Evolutionary conservation across 2,113 vertebrate species (phyloP).

Genomic region (Prolemur simus): DNA sequence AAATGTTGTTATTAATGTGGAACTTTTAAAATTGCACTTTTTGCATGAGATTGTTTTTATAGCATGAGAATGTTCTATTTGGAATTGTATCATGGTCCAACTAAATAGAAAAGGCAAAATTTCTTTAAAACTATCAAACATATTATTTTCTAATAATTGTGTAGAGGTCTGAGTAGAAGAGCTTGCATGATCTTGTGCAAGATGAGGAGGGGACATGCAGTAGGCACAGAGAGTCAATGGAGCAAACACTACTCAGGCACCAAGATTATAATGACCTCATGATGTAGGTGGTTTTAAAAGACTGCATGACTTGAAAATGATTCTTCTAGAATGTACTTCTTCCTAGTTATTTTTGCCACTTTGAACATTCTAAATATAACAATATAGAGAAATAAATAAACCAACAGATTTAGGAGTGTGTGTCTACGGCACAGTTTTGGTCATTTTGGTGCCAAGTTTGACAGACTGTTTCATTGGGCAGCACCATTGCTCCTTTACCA

Average conservation of each 20-base stretch:
- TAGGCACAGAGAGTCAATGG: neutral
- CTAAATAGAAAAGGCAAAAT: conserved; percentile 46
- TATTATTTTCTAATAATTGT: neutral
- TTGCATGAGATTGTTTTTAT: conserved; percentile 70
- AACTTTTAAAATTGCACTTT: conserved; percentile 59
- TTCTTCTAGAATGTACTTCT: conserved; percentile 24
- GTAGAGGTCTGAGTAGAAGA: neutral
- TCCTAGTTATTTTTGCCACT: neutral
- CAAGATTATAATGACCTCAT: neutral
- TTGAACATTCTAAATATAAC: neutral
- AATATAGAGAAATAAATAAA: neutral
- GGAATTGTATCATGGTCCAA: conserved; percentile 44
- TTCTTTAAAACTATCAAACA: conserved; percentile 42
- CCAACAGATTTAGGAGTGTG: neutral
- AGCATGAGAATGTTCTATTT: conserved; percentile 70
- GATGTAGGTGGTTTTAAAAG: neutral
- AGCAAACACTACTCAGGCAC: neutral
- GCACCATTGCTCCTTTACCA: neutral
- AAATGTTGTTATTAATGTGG: conserved; percentile 44
- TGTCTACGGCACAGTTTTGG: neutral
- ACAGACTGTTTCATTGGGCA: neutral
- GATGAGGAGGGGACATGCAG: neutral
- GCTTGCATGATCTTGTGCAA: neutral
- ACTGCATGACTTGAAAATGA: conserved; percentile 29
- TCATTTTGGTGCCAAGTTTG: neutral